Evolutionary conservation across 1,140 invertebrate genomes (phyloP), one percentile per base, ranked within the genome.

Genomic region (Eupristina koningsbergeri): DNA sequence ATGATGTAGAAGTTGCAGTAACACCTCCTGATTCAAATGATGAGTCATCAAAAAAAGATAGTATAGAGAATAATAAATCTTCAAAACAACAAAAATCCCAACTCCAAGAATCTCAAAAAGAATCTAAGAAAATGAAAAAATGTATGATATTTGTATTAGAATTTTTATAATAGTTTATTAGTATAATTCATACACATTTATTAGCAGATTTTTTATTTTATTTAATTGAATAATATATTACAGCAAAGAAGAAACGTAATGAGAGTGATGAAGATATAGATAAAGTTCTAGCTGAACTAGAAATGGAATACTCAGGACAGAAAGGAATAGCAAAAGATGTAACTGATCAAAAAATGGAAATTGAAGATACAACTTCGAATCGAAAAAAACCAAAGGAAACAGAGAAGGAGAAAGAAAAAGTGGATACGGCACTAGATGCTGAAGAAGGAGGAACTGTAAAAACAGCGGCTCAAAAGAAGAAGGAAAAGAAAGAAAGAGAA

Each of bases 261-360:
- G 95, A 96, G 78, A 96, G 96, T 89, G 96, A 97, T 89, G 96
- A 97, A 88, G 96, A 97, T 89, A 93, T 97, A 84, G 96, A 98
- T 88, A 96, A 96, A 91, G 95, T 97, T 69, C 91, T 98, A 86
- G 96, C 96, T 39, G 96, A 97, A 91, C 92, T 96, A 84, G 94
- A 96, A 93, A 93, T 96, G 89, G 96, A 97, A 92, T 96, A 96
- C 93, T 92, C 95, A 81, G 95, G 95, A 45, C 87, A 90, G 81
- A 94, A 93, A 90, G 87, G 87, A 82, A 73, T 88, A 74, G 78
- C 90, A 91, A 81, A 92, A 82, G 89, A 93, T 87, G 92, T 93
- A 76, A 88, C 91, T 88, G 91, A 92, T 87, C 63, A 87, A 87
- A 67, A 76, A 26, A 8, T 74, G 80, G n/a, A 85, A 80, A 86